Evolutionary conservation across 2,888 invertebrate genomes (phyloP), one percentile per base, ranked within the genome.

Genomic region (Orchestes rusci): DNA sequence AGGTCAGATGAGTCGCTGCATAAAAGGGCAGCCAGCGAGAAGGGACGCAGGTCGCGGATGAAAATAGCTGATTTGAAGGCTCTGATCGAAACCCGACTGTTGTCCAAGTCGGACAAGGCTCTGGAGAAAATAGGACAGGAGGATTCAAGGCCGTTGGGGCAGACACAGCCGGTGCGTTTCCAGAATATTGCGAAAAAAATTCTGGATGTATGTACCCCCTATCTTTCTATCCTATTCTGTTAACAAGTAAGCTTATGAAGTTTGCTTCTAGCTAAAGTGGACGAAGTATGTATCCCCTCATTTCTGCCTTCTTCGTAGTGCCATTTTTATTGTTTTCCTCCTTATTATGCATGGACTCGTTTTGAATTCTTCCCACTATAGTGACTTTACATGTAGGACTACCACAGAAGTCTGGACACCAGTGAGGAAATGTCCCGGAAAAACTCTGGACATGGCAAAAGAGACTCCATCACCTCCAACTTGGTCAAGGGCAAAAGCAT

Each of bases 401-500:
- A 82, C 58, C 88, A 87, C 63, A 74, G 86, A 55, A 88, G 88
- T 64, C 70, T 89, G 45, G 89, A 89, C 58, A 84, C 87, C 2
- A 81, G 82, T 1, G 89, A 88, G 51, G 79, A 79, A 50, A 70
- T 87, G 37, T 78, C 82, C 0, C 76, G 82, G 53, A 85, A 83
- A 2, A 80, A 79, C 31, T 77, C 86, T 1, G 78, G 78, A 38
- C 74, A 78, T 40, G 79, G 80, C 33, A 81, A 81, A 53, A 69
- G 67, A 46, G 68, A 66, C 46, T 61, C 62, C 4, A 51, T 57
- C 7, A 71, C 76, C 12, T 76, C 78, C 39, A 89, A 87, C 68
- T 73, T 93, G 38, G 84, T 89, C 49, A 90, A 94, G 73, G 93
- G 94, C 49, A 93, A 93, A 71, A 94, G 93, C 73, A 92, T 95